Percentiles rank a stretch among this genome's conserved stretches.
phyloP scores from a whole-genome alignment of 2,888 invertebrate species.

The Furcula furcula region DNA sequence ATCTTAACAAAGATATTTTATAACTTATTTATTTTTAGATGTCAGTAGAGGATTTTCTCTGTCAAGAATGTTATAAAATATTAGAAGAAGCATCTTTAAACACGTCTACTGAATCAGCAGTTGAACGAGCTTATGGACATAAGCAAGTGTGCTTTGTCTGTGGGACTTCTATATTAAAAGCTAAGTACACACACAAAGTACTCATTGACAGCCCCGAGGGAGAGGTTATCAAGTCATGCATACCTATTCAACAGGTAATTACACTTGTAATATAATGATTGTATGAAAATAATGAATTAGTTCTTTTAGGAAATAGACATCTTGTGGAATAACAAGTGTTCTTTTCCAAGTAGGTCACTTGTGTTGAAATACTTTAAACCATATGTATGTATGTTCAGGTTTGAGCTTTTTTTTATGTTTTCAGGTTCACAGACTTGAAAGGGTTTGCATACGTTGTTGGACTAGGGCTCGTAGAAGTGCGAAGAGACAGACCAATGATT shows the following conservation, averaged over 20 bases:
- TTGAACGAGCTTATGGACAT: conserved; percentile 4
- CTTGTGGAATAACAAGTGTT: no score
- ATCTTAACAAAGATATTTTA: no score
- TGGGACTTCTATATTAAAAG: conserved; percentile 3
- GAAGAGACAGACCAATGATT: conserved; percentile 6
- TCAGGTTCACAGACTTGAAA: conserved; percentile 1
- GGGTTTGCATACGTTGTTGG: conserved; percentile 5
- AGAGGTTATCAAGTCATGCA: neutral
- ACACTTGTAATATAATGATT: neutral
- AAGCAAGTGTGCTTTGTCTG: conserved; percentile 4
- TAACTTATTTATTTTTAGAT: no score
- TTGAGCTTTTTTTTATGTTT: neutral
- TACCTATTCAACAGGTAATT: conserved; percentile 1
- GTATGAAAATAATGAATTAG: no score
- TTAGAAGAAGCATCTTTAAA: neutral
- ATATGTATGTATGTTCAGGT: neutral
- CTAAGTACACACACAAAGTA: conserved; percentile 2
- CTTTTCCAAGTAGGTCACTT: neutral
- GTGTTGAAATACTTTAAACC: neutral
- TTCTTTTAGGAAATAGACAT: no score
- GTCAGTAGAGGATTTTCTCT: no score
- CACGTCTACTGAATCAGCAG: no score
- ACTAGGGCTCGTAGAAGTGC: conserved; percentile 6
- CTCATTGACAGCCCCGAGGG: conserved; percentile 4
- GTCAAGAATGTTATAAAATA: neutral